Base-by-base conservation (phyloP, 2,113 vertebrate species). In the Phaethornis superciliosus region DNA sequence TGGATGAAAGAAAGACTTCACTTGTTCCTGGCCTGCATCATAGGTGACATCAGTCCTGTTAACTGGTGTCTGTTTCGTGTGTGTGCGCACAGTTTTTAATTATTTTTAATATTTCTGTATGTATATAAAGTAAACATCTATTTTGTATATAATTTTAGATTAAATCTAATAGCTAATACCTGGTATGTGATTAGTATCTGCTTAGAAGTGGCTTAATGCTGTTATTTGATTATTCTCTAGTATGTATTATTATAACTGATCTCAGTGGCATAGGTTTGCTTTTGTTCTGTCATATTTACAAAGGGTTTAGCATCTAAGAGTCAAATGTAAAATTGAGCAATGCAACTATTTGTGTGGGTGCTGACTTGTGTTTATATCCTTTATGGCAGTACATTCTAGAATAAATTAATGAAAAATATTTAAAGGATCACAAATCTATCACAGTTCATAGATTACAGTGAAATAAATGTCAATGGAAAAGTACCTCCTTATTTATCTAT, bases 151-250 rank as follows among this genome's bases (percentile, higher is more conserved):
- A 37, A 12, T 71, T 67, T 63, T 35, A 16, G 47, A 6, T 52
- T n/a, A 7, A 42, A 71, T n/a, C 21, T 71, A 17, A 35, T 35
- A 67, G 47, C 19, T 67, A 20, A 28, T 32, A 20, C 44, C 26
- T 63, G 28, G 6, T 52, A 17, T 40, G 14, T 54, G 5, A 15
- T 58, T 60, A 59, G 52, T 75, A 67, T 60, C 44, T 84, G 16
- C n/a, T 81, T 89, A 71, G 44, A 81, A 86, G 28, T 56, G 33
- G 23, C 33, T 63, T 75, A 71, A 42, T 63, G 40, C 35, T 82
- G 40, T 83, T 86, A 74, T 18, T 92, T 80, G 54, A 74, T 85
- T 92, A 44, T 93, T 92, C 37, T 74, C 35, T 83, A n/a, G 18
- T 89, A 55, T 63, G 7, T 78, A 20, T 90, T 81, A 55, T 47